Percentiles rank a stretch among this genome's conserved stretches.
Evolutionary conservation across 2,797 vertebrate species (phyloP).

Genomic region (Melanotaenia nigrans): DNA sequence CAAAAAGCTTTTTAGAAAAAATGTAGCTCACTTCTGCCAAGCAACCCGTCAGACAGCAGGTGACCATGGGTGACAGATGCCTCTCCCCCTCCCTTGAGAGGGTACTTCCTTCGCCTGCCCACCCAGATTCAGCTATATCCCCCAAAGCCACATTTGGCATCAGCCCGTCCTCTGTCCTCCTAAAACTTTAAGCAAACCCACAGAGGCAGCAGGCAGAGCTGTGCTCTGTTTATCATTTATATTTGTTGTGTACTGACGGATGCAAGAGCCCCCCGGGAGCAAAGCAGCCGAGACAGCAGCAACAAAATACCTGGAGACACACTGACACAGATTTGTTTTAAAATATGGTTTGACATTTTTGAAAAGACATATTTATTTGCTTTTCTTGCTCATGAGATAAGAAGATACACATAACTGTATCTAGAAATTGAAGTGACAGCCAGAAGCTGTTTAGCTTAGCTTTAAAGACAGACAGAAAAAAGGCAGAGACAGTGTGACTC

Average conservation of each 20-base stretch:
- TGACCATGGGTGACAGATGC: slow-evolving; percentile 46
- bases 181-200: slow-evolving; percentile 59
- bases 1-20: neutral
- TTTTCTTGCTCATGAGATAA: slow-evolving; percentile 3
- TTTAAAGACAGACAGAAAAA: neutral
- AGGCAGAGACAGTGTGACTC: neutral
- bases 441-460: neutral
- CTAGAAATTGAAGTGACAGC: neutral
- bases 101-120: slow-evolving; percentile 11
- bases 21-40: slow-evolving; percentile 23
- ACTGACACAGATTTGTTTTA: slow-evolving; percentile 1
- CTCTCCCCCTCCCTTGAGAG: slow-evolving; percentile 8
- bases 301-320: slow-evolving; percentile 14
- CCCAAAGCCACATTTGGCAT: slow-evolving; percentile 64
- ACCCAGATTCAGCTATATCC: slow-evolving; percentile 39
- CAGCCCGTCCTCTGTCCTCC: slow-evolving; percentile 53
- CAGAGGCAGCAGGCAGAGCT: slow-evolving; percentile 39
- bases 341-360: slow-evolving; percentile 14
- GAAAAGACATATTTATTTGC: neutral
- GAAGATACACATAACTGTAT: neutral
- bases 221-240: slow-evolving; percentile 52
- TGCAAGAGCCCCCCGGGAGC: neutral
- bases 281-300: slow-evolving; percentile 3
- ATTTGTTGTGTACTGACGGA: slow-evolving; percentile 41
- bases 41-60: slow-evolving; percentile 41